Percentiles rank a stretch among this genome's conserved stretches.
phyloP scores from a whole-genome alignment of 2,888 invertebrate species.

The Scaptomyza parva region DNA sequence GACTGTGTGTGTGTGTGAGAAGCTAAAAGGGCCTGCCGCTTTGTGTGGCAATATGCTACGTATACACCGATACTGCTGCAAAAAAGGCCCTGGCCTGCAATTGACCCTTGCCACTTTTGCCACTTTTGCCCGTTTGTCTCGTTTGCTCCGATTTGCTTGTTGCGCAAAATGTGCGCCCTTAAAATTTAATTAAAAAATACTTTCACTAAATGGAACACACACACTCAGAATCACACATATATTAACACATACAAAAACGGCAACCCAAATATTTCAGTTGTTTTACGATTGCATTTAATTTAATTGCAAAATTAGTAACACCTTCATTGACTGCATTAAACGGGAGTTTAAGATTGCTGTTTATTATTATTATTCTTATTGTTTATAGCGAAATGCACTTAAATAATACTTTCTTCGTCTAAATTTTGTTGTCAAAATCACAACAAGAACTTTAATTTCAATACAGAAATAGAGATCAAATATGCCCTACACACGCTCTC shows the following conservation, averaged over 20 bases:
- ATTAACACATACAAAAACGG: constrained; percentile 17
- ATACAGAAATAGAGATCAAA: no score
- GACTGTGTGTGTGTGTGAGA: constrained; percentile 20
- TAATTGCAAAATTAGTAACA: constrained; percentile 72
- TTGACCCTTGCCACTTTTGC: constrained; percentile 25
- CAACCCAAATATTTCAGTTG: constrained; percentile 63
- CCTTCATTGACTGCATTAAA: constrained; percentile 22
- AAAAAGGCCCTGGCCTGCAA: constrained; percentile 25
- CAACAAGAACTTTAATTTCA: no score
- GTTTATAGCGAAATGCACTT: no score
- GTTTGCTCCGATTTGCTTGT: no score
- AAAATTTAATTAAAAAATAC: constrained; percentile 77
- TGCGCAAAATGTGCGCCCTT: constrained; percentile 41
- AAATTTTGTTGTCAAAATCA: no score
- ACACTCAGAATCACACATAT: constrained; percentile 15
- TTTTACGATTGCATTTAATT: constrained; percentile 64
- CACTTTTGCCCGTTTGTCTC: not conserved
- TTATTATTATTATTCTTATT: no score
- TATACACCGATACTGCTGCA: constrained; percentile 12
- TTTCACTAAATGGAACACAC: constrained; percentile 63
- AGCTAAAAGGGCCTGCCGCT: constrained; percentile 1
- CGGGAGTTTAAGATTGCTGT: no score
- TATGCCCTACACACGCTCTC: not conserved
- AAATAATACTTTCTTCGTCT: no score
- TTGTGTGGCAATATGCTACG: constrained; percentile 3